Conservation (phyloP, 1,140 invertebrate species). For the Hylaeus volcanicus region DNA sequence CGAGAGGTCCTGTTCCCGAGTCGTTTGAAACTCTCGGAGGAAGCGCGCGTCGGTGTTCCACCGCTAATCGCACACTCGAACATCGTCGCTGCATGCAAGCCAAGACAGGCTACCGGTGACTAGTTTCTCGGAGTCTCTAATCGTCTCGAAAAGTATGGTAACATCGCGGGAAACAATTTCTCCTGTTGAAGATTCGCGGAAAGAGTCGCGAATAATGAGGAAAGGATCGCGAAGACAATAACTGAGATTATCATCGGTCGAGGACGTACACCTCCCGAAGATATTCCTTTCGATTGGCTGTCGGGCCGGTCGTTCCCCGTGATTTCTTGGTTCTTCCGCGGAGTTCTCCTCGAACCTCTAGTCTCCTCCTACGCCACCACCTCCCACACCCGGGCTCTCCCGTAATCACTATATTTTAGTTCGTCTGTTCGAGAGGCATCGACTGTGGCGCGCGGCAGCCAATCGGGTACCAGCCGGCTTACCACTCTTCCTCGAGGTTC, state of each 20-base stretch:
- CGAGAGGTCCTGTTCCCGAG: not conserved
- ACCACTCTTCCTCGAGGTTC: conserved; percentile 70
- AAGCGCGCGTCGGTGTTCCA: no score
- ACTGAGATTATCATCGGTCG: not conserved
- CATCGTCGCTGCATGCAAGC: not conserved
- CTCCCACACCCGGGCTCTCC: conserved; percentile 42
- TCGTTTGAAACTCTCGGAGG: no score
- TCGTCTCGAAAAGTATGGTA: not conserved
- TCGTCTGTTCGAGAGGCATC: conserved; percentile 66
- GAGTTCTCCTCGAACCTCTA: conserved; percentile 25
- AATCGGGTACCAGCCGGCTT: conserved; percentile 61
- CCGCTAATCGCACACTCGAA: no score
- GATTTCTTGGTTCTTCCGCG: conserved; percentile 25
- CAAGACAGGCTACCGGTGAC: not conserved
- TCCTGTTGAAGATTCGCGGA: not conserved
- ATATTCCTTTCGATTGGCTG: conserved; percentile 48
- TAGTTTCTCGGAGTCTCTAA: not conserved
- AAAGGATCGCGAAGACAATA: conserved; percentile 30
- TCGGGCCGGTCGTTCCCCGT: conserved; percentile 23
- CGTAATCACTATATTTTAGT: conserved; percentile 76
- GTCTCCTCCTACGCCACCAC: conserved; percentile 50
- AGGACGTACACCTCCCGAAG: conserved; percentile 31
- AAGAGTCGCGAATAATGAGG: not conserved
- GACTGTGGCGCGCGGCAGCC: conserved; percentile 67
- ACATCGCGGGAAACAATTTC: not conserved